These are phyloP conservation scores for Cephus pulcher DNA, from an alignment of 2,888 invertebrate genomes.

Conservation along the genomic window DNA sequence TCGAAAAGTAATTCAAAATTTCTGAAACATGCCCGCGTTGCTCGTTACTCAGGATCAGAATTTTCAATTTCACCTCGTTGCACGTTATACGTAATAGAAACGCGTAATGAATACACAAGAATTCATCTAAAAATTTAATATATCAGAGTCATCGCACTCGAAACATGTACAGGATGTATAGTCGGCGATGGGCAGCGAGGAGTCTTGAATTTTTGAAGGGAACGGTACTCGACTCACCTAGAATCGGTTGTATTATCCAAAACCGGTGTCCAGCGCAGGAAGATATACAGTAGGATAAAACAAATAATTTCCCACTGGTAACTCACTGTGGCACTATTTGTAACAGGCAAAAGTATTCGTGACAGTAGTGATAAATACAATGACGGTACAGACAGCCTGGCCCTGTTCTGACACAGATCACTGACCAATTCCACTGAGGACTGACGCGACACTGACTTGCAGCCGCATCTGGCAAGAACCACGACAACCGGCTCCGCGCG, in stretches of 20 bases:
- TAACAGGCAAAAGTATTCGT: conserved; percentile 16
- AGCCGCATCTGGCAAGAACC: conserved; percentile 28
- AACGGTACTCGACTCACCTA: conserved; percentile 31
- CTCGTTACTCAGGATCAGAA: neutral
- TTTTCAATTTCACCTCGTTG: neutral
- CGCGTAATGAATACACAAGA: neutral
- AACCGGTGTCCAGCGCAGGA: conserved; percentile 31
- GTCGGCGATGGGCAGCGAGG: neutral
- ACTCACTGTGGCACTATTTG: conserved; percentile 43
- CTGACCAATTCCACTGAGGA: conserved; percentile 56
- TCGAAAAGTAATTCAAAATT: neutral
- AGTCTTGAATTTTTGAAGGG: neutral
- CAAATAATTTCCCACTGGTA: conserved; percentile 43
- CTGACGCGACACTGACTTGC: conserved; percentile 59
- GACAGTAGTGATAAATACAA: conserved; percentile 2
- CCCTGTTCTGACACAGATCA: conserved; percentile 53
- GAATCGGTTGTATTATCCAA: conserved; percentile 29
- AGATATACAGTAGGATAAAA: conserved; percentile 37
- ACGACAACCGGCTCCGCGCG: conserved; percentile 45
- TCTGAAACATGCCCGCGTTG: neutral
- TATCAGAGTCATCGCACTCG: neutral
- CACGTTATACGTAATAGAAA: neutral
- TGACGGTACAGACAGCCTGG: conserved; percentile 5
- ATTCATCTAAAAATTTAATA: neutral
- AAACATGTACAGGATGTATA: neutral